Conservation (phyloP, 2,888 invertebrate species). For the Agrenia bidenticulata region DNA sequence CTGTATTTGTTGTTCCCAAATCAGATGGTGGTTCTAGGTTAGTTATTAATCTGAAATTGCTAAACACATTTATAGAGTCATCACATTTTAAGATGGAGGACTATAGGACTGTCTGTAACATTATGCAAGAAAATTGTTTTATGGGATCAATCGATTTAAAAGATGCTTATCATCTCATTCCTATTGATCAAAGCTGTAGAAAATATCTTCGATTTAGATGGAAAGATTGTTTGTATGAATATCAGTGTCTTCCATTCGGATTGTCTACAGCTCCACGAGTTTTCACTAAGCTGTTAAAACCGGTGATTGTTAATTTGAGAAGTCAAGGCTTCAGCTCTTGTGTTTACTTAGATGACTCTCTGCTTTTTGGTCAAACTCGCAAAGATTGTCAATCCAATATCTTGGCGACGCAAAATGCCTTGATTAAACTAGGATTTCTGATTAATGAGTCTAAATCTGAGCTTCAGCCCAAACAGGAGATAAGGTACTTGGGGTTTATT, state of each 20-base stretch:
- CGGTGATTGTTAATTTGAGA: neutral
- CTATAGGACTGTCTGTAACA: neutral
- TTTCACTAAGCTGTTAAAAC: conserved; percentile 16
- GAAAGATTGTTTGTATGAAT: conserved; percentile 6
- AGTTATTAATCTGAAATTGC: conserved; percentile 7
- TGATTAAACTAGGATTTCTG: conserved; percentile 8
- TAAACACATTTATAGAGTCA: conserved; percentile 2
- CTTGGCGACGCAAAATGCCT: neutral
- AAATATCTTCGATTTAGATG: conserved; percentile 12
- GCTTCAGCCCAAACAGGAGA: neutral
- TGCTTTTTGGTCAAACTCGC: neutral
- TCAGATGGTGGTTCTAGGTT: neutral
- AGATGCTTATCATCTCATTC: conserved; percentile 14
- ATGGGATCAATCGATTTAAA: conserved; percentile 12
- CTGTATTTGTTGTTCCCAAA: conserved; percentile 12
- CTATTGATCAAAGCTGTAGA: neutral
- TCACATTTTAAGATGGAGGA: conserved; percentile 16
- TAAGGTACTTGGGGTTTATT: conserved; percentile 19
- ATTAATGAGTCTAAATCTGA: conserved; percentile 11
- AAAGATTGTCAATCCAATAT: neutral
- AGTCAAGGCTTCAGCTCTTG: neutral
- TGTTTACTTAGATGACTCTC: conserved; percentile 21
- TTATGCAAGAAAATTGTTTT: neutral
- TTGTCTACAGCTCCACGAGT: conserved; percentile 6
- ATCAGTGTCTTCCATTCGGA: conserved; percentile 19